Base-by-base conservation (phyloP, 2,113 vertebrate species). In the Dipodomys ordii region DNA sequence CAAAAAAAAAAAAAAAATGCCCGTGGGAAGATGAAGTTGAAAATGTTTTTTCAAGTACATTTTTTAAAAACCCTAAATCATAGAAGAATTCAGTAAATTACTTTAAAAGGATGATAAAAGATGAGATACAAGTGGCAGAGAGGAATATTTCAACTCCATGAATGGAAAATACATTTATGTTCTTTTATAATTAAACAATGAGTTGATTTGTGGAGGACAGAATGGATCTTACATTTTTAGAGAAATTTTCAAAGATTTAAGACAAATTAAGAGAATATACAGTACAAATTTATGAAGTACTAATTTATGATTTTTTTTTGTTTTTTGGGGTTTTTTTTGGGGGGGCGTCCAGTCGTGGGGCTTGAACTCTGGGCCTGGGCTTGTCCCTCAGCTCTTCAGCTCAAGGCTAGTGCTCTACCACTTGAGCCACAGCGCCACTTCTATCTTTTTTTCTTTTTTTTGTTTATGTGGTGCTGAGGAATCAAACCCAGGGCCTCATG, bases 11-110 rank as follows among this genome's bases (percentile, higher is more conserved):
- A 49, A 49, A 49, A 11, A 53, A 9, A 53, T 53, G 49, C 12
- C 18, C 13, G 87, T 62, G 22, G 2, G 65, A 85, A 71, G 4
- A 67, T 19, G 30, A 71, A n/a, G 13, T 20, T 89, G 18, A 83
- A 81, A 53, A 82, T 76, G 46, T n/a, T 11, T 92, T 92, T 71
- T 91, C 5, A 89, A 74, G 81, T 87, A 82, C 76, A 90, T 23
- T 53, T 53, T 11, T 18, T 2, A 57, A 30, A 81, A 92, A 39
- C 4, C 12, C 5, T 68, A 78, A 62, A 57, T 53, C 74, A 10
- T 12, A 57, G 13, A 68, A 94, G 16, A 6, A 39, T 80, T 82
- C 46, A 19, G 18, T 19, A 10, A 10, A 79, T 39, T 74, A 1
- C 27, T 22, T 65, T 85, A n/a, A 86, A 57, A 88, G 22, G 11